phyloP scores from a whole-genome alignment of 2,797 vertebrate genomes.

The Tachyglossus aculeatus region DNA sequence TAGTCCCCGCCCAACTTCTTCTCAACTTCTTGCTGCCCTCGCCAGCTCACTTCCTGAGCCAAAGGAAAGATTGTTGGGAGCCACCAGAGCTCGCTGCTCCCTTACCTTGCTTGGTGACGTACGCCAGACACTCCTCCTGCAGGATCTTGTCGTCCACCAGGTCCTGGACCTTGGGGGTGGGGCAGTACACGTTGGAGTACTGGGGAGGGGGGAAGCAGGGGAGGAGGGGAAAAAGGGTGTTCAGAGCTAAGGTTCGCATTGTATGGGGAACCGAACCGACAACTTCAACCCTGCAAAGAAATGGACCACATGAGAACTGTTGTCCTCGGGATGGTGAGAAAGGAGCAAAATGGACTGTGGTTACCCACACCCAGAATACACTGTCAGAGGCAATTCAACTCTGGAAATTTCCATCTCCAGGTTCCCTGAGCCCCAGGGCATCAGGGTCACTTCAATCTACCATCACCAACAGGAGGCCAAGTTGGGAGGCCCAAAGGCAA shows the following conservation, averaged over 20 bases:
- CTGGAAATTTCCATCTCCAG: background rate
- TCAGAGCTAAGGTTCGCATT: background rate
- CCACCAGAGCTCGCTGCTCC: fast-evolving
- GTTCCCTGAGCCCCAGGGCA: background rate
- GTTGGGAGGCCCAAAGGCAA: background rate
- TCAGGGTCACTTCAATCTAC: too few species aligned
- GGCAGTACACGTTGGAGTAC: slow-evolving; percentile 98
- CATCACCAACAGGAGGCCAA: background rate
- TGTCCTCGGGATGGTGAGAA: too few species aligned
- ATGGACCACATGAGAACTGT: background rate
- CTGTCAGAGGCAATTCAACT: background rate
- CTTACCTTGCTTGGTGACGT: slow-evolving; percentile 91
- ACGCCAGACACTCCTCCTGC: slow-evolving; percentile 93
- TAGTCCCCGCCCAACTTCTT: too few species aligned
- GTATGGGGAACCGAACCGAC: background rate
- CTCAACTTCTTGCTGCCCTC: background rate
- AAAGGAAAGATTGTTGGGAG: background rate
- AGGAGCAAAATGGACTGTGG: background rate
- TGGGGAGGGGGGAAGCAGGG: slow-evolving; percentile 56
- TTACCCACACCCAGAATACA: background rate
- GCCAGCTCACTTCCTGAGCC: too few species aligned
- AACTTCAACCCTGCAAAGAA: background rate
- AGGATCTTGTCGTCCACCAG: slow-evolving; percentile 93
- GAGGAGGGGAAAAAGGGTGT: background rate
- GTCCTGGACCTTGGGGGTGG: slow-evolving; percentile 93